phyloP scores from a whole-genome alignment of 2,113 vertebrate genomes.

The Orycteropus afer region DNA sequence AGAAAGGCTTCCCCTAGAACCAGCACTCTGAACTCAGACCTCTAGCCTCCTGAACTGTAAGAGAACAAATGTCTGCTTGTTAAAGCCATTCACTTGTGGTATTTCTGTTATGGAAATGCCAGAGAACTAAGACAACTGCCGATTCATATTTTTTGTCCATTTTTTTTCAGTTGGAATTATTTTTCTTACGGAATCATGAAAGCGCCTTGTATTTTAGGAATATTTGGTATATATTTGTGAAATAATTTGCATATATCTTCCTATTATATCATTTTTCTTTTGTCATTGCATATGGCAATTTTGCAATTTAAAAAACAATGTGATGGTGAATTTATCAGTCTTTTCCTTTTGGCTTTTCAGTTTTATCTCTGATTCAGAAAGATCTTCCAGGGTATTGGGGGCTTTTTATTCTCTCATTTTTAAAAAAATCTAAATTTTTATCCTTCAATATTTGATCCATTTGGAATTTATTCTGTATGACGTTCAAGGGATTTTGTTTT shows the following conservation, averaged over 20 bases:
- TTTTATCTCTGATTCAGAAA: background rate
- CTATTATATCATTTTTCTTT: background rate
- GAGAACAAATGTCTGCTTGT: too few relatives aligned
- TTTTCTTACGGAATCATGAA: background rate
- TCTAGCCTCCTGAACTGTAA: too few relatives aligned
- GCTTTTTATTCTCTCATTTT: background rate
- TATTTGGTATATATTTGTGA: background rate
- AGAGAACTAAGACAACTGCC: too few relatives aligned
- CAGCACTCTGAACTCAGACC: too few relatives aligned
- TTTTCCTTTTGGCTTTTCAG: background rate
- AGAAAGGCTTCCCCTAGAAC: too few relatives aligned
- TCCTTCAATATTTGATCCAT: slow-evolving; percentile 33
- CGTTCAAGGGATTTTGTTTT: background rate
- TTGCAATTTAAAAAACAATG: background rate
- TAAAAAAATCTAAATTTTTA: background rate
- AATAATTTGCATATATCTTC: background rate
- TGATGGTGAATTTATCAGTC: background rate
- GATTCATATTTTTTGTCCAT: background rate
- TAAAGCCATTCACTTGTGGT: too few relatives aligned
- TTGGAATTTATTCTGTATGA: background rate
- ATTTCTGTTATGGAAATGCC: too few relatives aligned
- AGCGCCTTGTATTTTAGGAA: background rate
- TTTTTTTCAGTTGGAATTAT: background rate
- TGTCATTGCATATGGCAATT: background rate
- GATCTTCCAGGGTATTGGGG: background rate